These are phyloP conservation scores for Myzus persicae DNA, from an alignment of 1,140 invertebrate genomes.

Conservation along the genomic window DNA sequence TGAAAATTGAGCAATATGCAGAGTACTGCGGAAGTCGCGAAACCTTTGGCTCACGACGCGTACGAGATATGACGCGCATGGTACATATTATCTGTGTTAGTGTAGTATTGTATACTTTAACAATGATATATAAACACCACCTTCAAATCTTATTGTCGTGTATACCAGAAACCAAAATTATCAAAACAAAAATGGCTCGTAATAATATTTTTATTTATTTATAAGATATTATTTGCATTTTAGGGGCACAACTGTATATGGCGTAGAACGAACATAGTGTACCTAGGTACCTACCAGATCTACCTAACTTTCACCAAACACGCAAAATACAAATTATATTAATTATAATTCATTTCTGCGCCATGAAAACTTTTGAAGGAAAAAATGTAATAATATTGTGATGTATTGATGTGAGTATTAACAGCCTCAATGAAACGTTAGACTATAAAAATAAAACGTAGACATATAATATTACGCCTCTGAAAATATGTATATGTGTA, in stretches of 20 bases:
- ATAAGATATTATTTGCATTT: background rate
- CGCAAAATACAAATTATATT: background rate
- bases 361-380: background rate
- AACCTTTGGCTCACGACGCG: background rate
- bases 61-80: background rate
- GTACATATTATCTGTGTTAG: too few species aligned
- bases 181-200: background rate
- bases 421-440: background rate
- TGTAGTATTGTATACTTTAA: background rate
- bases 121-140: background rate
- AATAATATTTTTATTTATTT: background rate
- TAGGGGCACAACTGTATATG: background rate
- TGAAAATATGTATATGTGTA: background rate
- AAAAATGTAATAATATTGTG: too few species aligned
- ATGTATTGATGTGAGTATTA: too few species aligned
- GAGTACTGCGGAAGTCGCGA: background rate
- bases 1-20: background rate
- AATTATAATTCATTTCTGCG: background rate
- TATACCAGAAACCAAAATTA: background rate
- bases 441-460: background rate
- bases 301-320: background rate
- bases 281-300: too few species aligned
- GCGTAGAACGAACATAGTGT: background rate
- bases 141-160: background rate
- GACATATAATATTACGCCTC: background rate